Evolutionary conservation across 1,140 invertebrate genomes (phyloP).

Genomic region (Acromyrmex heyeri): DNA sequence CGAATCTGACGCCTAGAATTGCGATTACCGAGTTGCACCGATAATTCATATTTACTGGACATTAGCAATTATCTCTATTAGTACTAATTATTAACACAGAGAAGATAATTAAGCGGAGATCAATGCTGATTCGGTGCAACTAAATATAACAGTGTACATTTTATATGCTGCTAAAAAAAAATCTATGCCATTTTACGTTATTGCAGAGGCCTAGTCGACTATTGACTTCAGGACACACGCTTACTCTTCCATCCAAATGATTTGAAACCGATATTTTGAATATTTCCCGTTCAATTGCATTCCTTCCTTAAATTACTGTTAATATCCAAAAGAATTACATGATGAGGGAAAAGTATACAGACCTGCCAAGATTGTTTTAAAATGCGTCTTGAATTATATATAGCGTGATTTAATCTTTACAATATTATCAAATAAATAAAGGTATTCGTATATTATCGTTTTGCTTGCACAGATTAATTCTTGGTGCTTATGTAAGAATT

Average conservation of each 20-base stretch:
- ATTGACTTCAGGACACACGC: slow-evolving; percentile 60
- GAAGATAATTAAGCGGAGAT: slow-evolving; percentile 4
- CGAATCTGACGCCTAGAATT: background rate
- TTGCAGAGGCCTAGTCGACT: slow-evolving; percentile 74
- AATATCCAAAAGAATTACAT: slow-evolving; percentile 21
- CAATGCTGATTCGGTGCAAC: slow-evolving; percentile 17
- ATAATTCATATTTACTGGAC: background rate
- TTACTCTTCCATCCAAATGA: slow-evolving; percentile 68
- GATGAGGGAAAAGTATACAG: background rate
- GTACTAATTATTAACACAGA: background rate
- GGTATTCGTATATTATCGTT: slow-evolving; percentile 24
- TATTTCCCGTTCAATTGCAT: slow-evolving; percentile 66
- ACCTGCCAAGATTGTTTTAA: slow-evolving; percentile 13
- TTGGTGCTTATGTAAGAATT: background rate
- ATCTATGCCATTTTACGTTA: slow-evolving; percentile 22
- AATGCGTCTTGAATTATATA: slow-evolving; percentile 16
- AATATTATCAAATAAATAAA: slow-evolving; percentile 17
- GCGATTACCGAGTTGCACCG: slow-evolving; percentile 16
- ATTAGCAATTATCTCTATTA: slow-evolving; percentile 2
- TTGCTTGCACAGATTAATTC: background rate
- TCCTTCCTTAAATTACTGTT: slow-evolving; percentile 61
- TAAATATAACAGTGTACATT: background rate
- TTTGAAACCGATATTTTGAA: slow-evolving; percentile 57
- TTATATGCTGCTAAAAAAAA: slow-evolving; percentile 27
- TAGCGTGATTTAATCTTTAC: slow-evolving; percentile 13